Evolutionary conservation across 1,140 invertebrate species (phyloP), one percentile per base, ranked within the genome.

Genomic region (Neuroterus valhalla): DNA sequence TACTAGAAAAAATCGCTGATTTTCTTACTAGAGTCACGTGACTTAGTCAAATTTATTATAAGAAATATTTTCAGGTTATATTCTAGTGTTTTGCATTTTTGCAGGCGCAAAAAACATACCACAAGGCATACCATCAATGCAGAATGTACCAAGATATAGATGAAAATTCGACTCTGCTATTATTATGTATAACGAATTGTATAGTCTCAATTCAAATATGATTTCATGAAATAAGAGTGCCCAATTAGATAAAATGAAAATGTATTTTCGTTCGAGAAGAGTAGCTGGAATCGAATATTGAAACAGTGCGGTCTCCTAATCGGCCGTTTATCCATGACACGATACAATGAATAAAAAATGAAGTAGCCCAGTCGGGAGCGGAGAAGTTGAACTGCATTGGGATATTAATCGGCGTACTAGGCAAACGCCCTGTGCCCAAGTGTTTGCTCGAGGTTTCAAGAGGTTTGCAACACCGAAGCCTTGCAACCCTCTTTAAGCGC

Each of bases 381-480:
- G 77, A 74, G 74, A 62, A 69, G 74, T 75, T 84, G 78, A 79
- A 76, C 77, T 84, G 81, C 86, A 88, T 87, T 87, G 82, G 87
- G 81, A 87, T 87, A 88, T 88, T 87, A 87, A 88, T 87, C 85
- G 85, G 76, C 72, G 78, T 81, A 81, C 71, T 75, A 82, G 76
- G 80, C 75, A 79, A 83, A 81, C 79, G 77, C 74, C 77, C 75
- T 77, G 74, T 75, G 75, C 69, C 66, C 80, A 73, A 87, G 85
- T 88, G 84, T 87, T 88, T 88, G 84, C 84, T 82, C 83, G 80
- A 85, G 71, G 76, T 81, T 82, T 87, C 81, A 84, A 87, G 83
- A 88, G 86, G 81, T 76, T 85, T 83, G 82, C 83, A 84, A 85
- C 85, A 83, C 85, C 82, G 81, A 84, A 86, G 84, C 81, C 83